phyloP scores from a whole-genome alignment of 2,797 vertebrate species.

The Peromyscus nudipes region DNA sequence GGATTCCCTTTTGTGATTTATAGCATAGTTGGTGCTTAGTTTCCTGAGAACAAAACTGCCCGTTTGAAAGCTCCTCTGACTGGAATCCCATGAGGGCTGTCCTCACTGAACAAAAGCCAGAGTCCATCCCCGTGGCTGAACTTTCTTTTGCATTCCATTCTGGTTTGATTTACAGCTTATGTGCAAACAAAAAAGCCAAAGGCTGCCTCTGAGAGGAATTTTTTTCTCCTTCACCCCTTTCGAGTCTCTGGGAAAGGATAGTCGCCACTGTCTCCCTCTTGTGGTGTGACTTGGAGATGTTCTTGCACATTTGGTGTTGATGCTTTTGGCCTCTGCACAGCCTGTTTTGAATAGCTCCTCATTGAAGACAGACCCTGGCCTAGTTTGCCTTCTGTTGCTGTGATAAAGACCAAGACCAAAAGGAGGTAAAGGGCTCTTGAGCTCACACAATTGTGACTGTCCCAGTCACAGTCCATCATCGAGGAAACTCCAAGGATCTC shows the following conservation, averaged over 20 bases:
- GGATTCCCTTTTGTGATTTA: not conserved
- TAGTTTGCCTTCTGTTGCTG: not conserved
- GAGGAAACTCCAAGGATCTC: not conserved
- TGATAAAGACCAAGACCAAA: not conserved
- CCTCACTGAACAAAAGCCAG: not conserved
- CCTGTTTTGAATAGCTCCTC: not conserved
- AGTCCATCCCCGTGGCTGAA: not conserved
- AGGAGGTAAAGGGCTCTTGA: not conserved
- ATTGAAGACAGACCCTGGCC: not conserved
- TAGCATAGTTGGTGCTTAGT: not conserved
- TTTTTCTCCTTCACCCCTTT: rapidly evolving
- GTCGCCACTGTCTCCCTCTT: not conserved
- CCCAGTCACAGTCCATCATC: not conserved
- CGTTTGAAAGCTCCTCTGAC: not conserved
- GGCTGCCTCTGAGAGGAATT: not conserved
- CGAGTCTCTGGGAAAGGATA: too few species aligned
- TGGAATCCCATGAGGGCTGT: not conserved
- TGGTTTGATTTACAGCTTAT: not conserved
- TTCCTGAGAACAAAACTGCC: not conserved
- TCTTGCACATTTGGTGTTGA: not conserved
- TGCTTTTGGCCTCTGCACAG: not conserved
- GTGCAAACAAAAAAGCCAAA: not conserved
- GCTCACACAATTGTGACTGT: too few species aligned
- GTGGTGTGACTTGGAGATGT: not conserved
- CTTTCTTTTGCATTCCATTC: not conserved